Conservation (phyloP, 1,140 invertebrate species). For the Brachionus rubens region DNA sequence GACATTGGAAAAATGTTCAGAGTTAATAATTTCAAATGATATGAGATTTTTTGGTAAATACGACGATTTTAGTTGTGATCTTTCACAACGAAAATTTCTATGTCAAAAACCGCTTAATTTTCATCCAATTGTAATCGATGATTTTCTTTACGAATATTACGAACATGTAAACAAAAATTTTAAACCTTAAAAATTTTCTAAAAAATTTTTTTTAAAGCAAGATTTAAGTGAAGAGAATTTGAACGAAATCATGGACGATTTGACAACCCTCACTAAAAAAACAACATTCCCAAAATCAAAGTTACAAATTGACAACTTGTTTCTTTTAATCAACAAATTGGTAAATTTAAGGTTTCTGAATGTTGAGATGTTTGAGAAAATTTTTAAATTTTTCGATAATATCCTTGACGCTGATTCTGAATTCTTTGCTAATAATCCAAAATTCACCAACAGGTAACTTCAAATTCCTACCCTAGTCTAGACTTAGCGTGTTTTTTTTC, state of each 20-base stretch:
- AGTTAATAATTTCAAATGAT: conserved; percentile 8
- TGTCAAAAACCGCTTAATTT: not conserved
- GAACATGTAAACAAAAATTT: not conserved
- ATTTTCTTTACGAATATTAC: not conserved
- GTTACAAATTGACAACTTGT: not conserved
- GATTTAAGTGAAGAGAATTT: not conserved
- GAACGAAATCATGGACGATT: not conserved
- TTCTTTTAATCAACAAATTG: not conserved
- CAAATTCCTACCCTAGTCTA: no score
- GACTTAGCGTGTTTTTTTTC: not conserved
- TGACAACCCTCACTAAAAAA: not conserved
- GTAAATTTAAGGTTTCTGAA: not conserved
- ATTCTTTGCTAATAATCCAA: not conserved
- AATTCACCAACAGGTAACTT: not conserved
- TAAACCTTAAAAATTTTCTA: no score
- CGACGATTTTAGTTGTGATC: conserved; percentile 11
- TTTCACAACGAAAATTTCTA: not conserved
- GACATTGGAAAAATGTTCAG: not conserved
- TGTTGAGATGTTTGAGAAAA: not conserved
- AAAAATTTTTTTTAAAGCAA: not conserved
- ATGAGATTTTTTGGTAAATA: conserved; percentile 2
- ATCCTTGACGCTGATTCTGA: not conserved
- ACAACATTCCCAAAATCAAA: not conserved
- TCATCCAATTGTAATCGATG: not conserved
- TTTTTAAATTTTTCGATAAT: conserved; percentile 18